phyloP scores from a whole-genome alignment of 2,888 invertebrate species.

The Macrophya annulata region DNA sequence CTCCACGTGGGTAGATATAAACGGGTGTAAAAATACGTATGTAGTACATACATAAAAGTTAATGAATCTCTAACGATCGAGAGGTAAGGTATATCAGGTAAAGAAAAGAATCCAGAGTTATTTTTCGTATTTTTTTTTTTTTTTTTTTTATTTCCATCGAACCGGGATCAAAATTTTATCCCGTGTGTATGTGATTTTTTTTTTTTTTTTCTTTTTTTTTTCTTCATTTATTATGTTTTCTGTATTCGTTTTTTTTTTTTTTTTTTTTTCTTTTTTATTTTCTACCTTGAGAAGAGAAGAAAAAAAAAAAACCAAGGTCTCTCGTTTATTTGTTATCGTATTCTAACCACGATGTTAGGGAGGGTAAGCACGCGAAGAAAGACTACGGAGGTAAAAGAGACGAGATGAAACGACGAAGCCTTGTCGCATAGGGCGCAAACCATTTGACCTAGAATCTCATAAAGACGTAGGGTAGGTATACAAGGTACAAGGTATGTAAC shows the following conservation, averaged over 20 bases:
- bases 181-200: not conserved
- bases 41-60: not conserved
- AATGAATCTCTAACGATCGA: not conserved
- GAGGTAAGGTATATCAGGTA: not conserved
- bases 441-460: slow-evolving; percentile 24
- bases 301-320: not conserved
- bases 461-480: not conserved
- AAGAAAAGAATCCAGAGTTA: not conserved
- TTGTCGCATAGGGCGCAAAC: not conserved
- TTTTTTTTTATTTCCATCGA: too few relatives aligned
- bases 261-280: not conserved
- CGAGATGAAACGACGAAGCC: not conserved
- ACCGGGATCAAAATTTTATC: not conserved
- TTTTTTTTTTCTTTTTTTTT: too few relatives aligned
- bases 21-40: not conserved
- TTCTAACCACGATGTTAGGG: not conserved
- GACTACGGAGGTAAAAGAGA: not conserved
- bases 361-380: not conserved
- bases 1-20: not conserved
- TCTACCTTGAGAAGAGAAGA: not conserved
- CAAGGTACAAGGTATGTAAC: not conserved
- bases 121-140: not conserved
- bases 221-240: not conserved
- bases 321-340: slow-evolving; percentile 20
- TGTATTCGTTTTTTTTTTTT: not conserved